A percentile compares a stretch with the other conserved stretches of the same genome.
Evolutionary conservation across 2,113 vertebrate genomes (phyloP).

Genomic region (Gasterosteus aculeatus): DNA sequence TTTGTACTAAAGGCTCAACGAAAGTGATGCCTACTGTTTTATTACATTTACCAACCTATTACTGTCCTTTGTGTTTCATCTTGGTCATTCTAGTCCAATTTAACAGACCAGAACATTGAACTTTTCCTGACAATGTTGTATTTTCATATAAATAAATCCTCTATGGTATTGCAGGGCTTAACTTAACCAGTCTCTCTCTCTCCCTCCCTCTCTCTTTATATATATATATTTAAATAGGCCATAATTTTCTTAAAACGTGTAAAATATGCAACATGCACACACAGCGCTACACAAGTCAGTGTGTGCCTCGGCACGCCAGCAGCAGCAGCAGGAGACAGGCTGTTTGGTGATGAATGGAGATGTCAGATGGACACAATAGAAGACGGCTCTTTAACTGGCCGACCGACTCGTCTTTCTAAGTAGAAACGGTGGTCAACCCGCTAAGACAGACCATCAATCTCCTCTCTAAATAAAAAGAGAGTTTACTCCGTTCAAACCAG

Average conservation of each 20-base stretch:
- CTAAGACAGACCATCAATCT: slow-evolving; percentile 59
- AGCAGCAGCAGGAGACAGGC: slow-evolving; percentile 46
- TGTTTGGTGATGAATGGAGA: slow-evolving; percentile 70
- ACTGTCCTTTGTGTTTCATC: background rate
- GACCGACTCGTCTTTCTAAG: slow-evolving; percentile 63
- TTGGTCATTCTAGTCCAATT: slow-evolving; percentile 15
- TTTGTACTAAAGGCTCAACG: background rate
- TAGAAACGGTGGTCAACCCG: slow-evolving; percentile 63
- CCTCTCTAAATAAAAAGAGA: slow-evolving; percentile 49
- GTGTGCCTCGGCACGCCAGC: slow-evolving; percentile 15
- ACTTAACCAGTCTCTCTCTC: background rate
- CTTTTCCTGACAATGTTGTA: background rate
- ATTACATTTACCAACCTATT: slow-evolving; percentile 10
- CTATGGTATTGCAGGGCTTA: background rate
- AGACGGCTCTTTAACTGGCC: slow-evolving; percentile 60
- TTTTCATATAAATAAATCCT: background rate
- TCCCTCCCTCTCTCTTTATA: background rate
- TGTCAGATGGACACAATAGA: slow-evolving; percentile 66
- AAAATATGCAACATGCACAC: slow-evolving; percentile 2
- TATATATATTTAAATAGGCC: background rate
- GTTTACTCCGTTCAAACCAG: slow-evolving; percentile 65
- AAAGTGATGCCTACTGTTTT: background rate
- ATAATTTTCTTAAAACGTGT: background rate
- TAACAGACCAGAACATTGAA: background rate
- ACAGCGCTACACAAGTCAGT: slow-evolving; percentile 39